Percentiles rank a stretch among this genome's conserved stretches.
Conservation (phyloP, 2,797 vertebrate species). For the Hypotaenidia okinawae region DNA sequence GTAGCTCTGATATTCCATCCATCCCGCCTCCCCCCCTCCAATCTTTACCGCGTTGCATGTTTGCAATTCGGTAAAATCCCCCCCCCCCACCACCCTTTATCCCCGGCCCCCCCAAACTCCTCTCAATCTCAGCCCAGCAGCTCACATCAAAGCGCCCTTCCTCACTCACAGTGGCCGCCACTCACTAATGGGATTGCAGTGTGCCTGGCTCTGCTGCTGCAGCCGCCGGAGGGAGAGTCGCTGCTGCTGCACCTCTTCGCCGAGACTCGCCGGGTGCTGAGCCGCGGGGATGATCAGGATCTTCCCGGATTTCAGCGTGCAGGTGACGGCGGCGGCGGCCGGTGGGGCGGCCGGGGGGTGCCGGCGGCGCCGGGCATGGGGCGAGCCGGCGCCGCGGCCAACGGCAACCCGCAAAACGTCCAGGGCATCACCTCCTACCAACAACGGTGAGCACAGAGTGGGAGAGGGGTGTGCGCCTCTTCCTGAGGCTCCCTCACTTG, state of each 20-base stretch:
- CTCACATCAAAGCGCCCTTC: slow-evolving; percentile 83
- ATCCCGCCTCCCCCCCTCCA: not conserved
- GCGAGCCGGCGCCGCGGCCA: slow-evolving; percentile 86
- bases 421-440: slow-evolving; percentile 94
- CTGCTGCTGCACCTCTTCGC: slow-evolving; percentile 70
- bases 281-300: slow-evolving; percentile 90
- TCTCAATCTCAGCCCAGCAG: slow-evolving; percentile 49
- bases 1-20: not conserved
- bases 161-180: slow-evolving; percentile 76
- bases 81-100: not conserved
- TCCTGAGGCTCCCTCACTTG: slow-evolving; percentile 58
- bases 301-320: slow-evolving; percentile 99
- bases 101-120: slow-evolving; percentile 43
- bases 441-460: slow-evolving; percentile 88
- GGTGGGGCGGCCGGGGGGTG: slow-evolving; percentile 84
- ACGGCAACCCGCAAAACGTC: slow-evolving; percentile 92
- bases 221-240: slow-evolving; percentile 78
- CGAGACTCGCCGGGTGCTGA: slow-evolving; percentile 78
- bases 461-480: slow-evolving; percentile 59
- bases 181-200: slow-evolving; percentile 89
- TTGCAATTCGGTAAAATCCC: slow-evolving; percentile 65
- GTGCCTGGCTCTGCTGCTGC: slow-evolving; percentile 82
- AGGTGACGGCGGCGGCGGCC: slow-evolving; percentile 92
- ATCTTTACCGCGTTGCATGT: slow-evolving; percentile 70
- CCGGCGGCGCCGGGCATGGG: slow-evolving; percentile 86